Evolutionary conservation across 2,888 invertebrate genomes (phyloP).

Genomic region (Fragum sueziense): DNA sequence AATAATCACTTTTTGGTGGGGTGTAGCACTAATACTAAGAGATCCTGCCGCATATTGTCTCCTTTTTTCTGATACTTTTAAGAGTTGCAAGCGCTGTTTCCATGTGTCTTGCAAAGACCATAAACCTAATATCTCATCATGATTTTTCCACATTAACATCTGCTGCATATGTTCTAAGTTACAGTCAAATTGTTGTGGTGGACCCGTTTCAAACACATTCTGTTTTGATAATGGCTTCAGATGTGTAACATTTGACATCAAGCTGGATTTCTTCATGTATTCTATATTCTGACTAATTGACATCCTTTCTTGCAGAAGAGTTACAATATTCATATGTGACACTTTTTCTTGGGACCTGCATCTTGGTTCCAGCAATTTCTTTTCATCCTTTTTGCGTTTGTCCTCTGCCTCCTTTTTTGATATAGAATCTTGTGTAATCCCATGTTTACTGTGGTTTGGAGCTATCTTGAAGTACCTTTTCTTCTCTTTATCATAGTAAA

Average conservation of each 20-base stretch:
- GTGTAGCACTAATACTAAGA: constrained; percentile 56
- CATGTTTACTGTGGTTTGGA: constrained; percentile 67
- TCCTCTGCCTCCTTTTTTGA: constrained; percentile 65
- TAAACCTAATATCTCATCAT: constrained; percentile 68
- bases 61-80: constrained; percentile 56
- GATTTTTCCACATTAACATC: constrained; percentile 62
- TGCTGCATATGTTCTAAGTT: constrained; percentile 68
- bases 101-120: constrained; percentile 72
- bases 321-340: background rate
- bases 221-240: constrained; percentile 44
- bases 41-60: constrained; percentile 21
- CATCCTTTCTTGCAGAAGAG: background rate
- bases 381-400: constrained; percentile 64
- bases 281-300: constrained; percentile 1
- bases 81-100: constrained; percentile 70
- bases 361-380: background rate
- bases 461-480: constrained; percentile 78
- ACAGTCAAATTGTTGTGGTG: constrained; percentile 38
- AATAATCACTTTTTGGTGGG: constrained; percentile 53
- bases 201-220: constrained; percentile 33
- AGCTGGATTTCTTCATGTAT: background rate
- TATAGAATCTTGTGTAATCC: constrained; percentile 73
- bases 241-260: constrained; percentile 24
- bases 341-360: background rate
- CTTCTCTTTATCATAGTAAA: constrained; percentile 77